These are phyloP conservation scores for Hydrozoanthus gracilis DNA, from an alignment of 92 coral and sea anemone species.

Conservation along the genomic window DNA sequence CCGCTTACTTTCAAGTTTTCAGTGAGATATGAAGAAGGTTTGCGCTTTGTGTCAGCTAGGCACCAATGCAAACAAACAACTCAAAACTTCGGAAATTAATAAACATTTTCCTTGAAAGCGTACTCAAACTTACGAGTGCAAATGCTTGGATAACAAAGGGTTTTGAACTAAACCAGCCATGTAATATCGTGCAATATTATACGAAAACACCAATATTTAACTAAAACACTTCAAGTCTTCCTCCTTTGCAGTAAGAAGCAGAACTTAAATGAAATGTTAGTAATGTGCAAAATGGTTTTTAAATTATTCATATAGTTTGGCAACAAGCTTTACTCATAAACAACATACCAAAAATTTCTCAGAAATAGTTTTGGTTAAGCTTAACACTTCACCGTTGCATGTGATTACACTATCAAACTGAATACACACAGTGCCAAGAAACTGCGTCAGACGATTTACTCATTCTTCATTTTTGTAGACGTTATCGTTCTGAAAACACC, in stretches of 20 bases:
- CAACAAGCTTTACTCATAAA: not conserved
- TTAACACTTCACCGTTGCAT: not conserved
- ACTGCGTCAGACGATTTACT: not conserved
- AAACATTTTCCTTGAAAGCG: conserved; percentile 1
- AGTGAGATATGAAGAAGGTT: no score
- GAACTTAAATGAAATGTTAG: not conserved
- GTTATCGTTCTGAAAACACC: no score
- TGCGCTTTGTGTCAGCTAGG: no score
- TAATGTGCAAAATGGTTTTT: not conserved
- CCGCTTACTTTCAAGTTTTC: no score
- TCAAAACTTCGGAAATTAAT: not conserved
- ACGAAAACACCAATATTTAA: not conserved
- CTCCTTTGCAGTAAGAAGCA: not conserved
- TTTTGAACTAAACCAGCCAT: conserved; percentile 12
- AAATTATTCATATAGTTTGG: no score
- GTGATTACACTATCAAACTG: not conserved
- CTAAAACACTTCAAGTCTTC: not conserved
- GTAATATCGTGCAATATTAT: conserved; percentile 12
- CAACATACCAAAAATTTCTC: not conserved
- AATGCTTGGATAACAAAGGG: not conserved
- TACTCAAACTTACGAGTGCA: not conserved
- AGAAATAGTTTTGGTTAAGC: not conserved
- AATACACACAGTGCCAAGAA: not conserved
- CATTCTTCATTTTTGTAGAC: not conserved
- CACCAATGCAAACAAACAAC: no score